Evolutionary conservation across 2,888 invertebrate species (phyloP), one percentile per base, ranked within the genome.

Genomic region (Tiliacea aurago): DNA sequence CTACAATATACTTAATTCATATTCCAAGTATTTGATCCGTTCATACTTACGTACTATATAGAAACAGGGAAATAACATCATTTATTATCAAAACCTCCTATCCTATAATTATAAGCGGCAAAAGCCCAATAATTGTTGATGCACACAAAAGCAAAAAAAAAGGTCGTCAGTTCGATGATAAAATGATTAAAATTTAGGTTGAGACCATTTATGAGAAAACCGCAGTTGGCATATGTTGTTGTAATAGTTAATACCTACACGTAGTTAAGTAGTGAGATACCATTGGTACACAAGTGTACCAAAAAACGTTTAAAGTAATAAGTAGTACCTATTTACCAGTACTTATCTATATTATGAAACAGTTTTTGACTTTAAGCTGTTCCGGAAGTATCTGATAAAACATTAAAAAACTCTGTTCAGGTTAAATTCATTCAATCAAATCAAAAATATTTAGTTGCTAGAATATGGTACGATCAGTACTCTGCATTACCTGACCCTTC

Each of bases 51-150:
- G n/a, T 45, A 62, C n/a, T 10, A 28, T 51, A 23, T n/a, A 62
- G 18, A 41, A 68, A 37, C 23, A 49, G 20, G 28, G n/a, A 63
- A 66, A 66, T 23, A 67, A 23, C 47, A 15, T 49, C 15, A 23
- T 66, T 15, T 37, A 18, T 28, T 18, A 59, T 47, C 11, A n/a
- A 49, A 71, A 58, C 18, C 37, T 15, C 20, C 47, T 11, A 1
- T 33, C n/a, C 4, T 45, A 7, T 59, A 56, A 28, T 20, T 13
- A n/a, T 28, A 28, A 20, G 59, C 6, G 15, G 28, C 4, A 45
- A 45, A 67, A 43, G 20, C 7, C 62, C 4, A 41, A 23, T 61
- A 4, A 4, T 28, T 56, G 1, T 37, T 4, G 20, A 6, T 37
- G 37, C 18, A 23, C 7, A 18, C 2, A 11, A 20, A 47, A 28